These are phyloP conservation scores for Pseudopodoces humilis DNA, from an alignment of 2,113 vertebrate genomes.

Conservation along the genomic window DNA sequence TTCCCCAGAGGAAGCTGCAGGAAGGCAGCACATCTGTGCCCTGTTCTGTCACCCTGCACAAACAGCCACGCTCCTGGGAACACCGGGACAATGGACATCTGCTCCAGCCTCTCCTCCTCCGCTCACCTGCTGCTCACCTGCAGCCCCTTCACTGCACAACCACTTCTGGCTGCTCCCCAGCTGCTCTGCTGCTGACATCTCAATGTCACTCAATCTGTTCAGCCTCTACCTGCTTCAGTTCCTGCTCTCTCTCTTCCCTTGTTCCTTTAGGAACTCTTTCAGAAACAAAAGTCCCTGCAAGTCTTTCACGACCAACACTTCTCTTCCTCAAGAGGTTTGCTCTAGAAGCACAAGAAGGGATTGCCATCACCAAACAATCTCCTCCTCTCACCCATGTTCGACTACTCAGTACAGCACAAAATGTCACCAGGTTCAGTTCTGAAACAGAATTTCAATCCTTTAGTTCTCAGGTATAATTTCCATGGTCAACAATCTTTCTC, in stretches of 20 bases:
- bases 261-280: neutral
- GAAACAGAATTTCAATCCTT: neutral
- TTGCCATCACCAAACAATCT: neutral
- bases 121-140: neutral
- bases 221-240: neutral
- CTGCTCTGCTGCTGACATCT: neutral
- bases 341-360: neutral
- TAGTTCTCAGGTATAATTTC: neutral
- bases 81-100: accelerated
- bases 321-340: neutral
- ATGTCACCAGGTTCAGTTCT: neutral
- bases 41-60: neutral
- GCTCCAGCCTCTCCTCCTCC: neutral
- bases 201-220: neutral
- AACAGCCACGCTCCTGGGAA: neutral
- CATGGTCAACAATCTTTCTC: neutral
- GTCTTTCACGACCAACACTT: neutral
- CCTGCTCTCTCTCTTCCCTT: neutral
- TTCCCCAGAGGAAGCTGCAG: neutral
- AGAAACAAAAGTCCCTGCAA: neutral
- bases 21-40: neutral
- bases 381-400: neutral
- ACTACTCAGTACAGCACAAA: neutral
- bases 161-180: neutral
- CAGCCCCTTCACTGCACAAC: accelerated